Percentiles rank a stretch among this genome's conserved stretches.
Conservation (phyloP, 2,113 vertebrate genomes). For the Tylochromis polylepis region DNA sequence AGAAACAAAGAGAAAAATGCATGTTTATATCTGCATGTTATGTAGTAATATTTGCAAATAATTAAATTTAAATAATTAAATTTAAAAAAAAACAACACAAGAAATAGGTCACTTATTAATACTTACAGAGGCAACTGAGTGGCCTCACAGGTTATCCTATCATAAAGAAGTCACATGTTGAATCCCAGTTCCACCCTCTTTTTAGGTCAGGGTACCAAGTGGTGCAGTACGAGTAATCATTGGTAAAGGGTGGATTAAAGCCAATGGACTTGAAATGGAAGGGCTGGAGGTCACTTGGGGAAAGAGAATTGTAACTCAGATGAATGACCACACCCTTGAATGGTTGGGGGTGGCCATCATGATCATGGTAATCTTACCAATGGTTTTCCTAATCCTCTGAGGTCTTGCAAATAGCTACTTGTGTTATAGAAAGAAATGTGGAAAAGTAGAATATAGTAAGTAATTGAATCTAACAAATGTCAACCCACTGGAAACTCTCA, state of each 20-base stretch:
- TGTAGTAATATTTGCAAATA: not conserved
- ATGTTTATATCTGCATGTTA: not conserved
- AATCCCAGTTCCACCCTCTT: not conserved
- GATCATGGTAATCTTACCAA: conserved; percentile 42
- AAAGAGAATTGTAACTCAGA: not conserved
- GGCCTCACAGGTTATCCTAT: not conserved
- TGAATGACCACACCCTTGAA: not conserved
- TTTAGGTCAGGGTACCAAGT: not conserved
- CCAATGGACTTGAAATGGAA: not conserved
- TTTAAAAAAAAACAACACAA: not conserved
- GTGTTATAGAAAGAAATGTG: not conserved
- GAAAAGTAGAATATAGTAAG: not conserved
- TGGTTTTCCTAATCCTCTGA: conserved; percentile 47
- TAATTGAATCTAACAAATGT: not conserved
- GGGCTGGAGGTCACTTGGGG: not conserved
- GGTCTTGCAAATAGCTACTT: conserved; percentile 34
- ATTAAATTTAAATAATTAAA: no score
- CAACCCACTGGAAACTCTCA: not conserved
- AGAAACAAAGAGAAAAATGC: not conserved
- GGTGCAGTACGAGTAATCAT: not conserved
- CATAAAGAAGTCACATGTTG: not conserved
- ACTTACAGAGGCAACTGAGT: not conserved
- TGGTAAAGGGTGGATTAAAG: not conserved
- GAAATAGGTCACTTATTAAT: not conserved
- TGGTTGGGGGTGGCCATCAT: not conserved